A percentile compares a stretch with the other conserved stretches of the same genome.
Evolutionary conservation across 1,140 invertebrate species (phyloP).

Genomic region (Drosophila kepulauana): DNA sequence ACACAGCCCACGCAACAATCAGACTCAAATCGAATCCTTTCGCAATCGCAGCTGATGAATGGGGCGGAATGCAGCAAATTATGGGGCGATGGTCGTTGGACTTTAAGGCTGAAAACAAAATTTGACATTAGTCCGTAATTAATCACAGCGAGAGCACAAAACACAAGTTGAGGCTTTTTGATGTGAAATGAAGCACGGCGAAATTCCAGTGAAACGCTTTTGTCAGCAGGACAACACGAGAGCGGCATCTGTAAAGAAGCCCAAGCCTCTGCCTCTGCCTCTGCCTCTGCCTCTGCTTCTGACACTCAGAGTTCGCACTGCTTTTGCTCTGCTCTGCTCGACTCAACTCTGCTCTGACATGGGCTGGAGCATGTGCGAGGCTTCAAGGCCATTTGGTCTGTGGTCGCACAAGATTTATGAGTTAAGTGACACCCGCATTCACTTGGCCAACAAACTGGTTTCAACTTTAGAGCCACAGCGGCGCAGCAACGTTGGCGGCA

Average conservation of each 20-base stretch:
- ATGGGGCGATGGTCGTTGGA: background rate
- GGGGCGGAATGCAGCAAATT: constrained; percentile 33
- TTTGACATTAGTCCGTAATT: constrained; percentile 71
- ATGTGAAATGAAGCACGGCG: constrained; percentile 28
- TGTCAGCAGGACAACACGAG: constrained; percentile 60
- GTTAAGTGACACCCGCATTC: constrained; percentile 70
- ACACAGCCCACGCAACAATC: constrained; percentile 48
- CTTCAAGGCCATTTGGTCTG: constrained; percentile 62
- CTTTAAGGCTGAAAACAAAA: constrained; percentile 33
- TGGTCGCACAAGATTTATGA: constrained; percentile 69
- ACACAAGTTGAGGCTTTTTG: constrained; percentile 16
- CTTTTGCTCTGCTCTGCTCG: background rate
- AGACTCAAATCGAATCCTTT: background rate
- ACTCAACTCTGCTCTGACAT: background rate
- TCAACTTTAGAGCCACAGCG: constrained; percentile 32
- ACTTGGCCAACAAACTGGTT: constrained; percentile 71
- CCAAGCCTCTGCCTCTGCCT: background rate
- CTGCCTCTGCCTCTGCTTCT: background rate
- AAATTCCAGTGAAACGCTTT: constrained; percentile 66
- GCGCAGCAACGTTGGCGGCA: constrained; percentile 33
- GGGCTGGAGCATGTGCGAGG: constrained; percentile 29
- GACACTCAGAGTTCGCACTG: background rate
- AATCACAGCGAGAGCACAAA: constrained; percentile 54
- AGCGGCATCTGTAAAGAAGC: constrained; percentile 31
- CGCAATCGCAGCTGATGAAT: background rate